phyloP scores from a whole-genome alignment of 92 coral and sea anemone species.

The Epizoanthus ramosus region DNA sequence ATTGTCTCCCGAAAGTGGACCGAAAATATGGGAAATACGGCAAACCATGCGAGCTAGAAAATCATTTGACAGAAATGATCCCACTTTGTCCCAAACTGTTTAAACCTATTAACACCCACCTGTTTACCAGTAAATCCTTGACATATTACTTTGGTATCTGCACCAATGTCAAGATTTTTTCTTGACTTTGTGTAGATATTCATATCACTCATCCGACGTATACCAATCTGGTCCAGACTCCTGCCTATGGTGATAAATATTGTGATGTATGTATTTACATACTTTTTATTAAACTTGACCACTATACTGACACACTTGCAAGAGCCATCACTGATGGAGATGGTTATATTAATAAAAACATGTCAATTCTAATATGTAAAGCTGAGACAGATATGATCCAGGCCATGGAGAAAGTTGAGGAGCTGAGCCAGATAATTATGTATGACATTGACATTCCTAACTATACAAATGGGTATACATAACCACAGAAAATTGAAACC shows the following conservation, averaged over 20 bases:
- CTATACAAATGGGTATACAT: too few relatives aligned
- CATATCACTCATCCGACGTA: conserved; percentile 54
- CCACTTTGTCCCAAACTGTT: background rate
- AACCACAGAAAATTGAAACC: too few relatives aligned
- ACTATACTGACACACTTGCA: background rate
- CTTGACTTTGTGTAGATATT: conserved; percentile 72
- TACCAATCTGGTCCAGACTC: conserved; percentile 80
- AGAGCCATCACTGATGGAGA: background rate
- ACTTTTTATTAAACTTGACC: background rate
- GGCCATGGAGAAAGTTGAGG: too few relatives aligned
- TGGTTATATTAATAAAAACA: too few relatives aligned
- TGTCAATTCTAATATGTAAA: too few relatives aligned
- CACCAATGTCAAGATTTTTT: conserved; percentile 70
- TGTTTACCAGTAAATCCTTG: conserved; percentile 99
- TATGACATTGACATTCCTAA: too few relatives aligned
- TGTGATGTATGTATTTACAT: background rate
- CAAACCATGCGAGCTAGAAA: too few relatives aligned
- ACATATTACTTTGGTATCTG: conserved; percentile 81
- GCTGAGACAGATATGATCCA: too few relatives aligned
- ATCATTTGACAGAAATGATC: too few relatives aligned
- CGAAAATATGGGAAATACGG: too few relatives aligned
- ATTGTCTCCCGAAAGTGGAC: too few relatives aligned
- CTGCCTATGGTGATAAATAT: conserved; percentile 49
- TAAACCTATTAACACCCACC: conserved; percentile 33
- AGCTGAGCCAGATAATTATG: too few relatives aligned